phyloP scores from a whole-genome alignment of 1,140 invertebrate species.

The Drosophila triauraria region DNA sequence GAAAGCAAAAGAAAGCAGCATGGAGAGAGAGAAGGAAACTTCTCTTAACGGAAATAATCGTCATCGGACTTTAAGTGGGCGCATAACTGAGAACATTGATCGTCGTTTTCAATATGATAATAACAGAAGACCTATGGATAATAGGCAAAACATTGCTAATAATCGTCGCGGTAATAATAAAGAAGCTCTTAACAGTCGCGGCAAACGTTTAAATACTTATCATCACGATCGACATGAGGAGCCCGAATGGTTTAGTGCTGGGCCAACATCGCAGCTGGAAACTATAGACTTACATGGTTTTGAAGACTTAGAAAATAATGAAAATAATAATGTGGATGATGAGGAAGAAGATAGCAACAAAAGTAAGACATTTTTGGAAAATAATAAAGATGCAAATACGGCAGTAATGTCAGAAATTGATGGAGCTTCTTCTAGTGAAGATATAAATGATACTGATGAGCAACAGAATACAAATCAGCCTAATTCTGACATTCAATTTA shows the following conservation, averaged over 20 bases:
- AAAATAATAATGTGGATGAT: slow-evolving; percentile 73
- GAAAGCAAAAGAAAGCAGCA: slow-evolving; percentile 8
- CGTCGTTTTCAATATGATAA: slow-evolving; percentile 42
- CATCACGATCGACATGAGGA: slow-evolving; percentile 87
- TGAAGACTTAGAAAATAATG: slow-evolving; percentile 88
- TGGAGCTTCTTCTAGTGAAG: slow-evolving; percentile 7
- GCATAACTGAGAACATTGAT: slow-evolving; percentile 27
- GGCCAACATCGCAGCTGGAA: slow-evolving; percentile 95
- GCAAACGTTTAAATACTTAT: slow-evolving; percentile 84
- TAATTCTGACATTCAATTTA: slow-evolving; percentile 56
- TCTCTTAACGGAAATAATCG: slow-evolving; percentile 42
- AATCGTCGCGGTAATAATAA: slow-evolving; percentile 54
- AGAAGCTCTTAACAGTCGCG: slow-evolving; percentile 41
- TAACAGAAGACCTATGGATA: slow-evolving; percentile 26
- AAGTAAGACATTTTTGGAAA: slow-evolving; percentile 45
- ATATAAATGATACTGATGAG: slow-evolving; percentile 17
- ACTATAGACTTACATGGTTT: slow-evolving; percentile 97
- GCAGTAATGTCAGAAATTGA: slow-evolving; percentile 34
- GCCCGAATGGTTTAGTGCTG: slow-evolving; percentile 93
- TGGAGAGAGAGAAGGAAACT: slow-evolving; percentile 57
- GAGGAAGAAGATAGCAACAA: not conserved
- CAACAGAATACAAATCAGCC: slow-evolving; percentile 10
- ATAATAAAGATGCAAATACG: slow-evolving; percentile 74
- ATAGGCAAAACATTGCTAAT: slow-evolving; percentile 16
- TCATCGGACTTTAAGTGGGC: slow-evolving; percentile 34